Conservation (phyloP, 2,113 vertebrate species). For the Elephas maximus region DNA sequence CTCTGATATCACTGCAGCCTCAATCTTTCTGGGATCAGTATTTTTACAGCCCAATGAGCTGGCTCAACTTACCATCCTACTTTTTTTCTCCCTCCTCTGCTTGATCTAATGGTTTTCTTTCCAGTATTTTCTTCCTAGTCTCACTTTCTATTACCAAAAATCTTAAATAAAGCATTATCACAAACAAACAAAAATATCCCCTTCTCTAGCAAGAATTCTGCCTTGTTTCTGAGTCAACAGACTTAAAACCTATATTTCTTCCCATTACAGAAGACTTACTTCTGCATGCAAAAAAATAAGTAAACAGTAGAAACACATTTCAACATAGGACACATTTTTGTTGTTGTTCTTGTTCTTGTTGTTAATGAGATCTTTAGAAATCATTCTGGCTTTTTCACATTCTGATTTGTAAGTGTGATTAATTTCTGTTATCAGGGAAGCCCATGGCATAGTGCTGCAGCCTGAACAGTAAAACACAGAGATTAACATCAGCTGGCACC, state of each 20-base stretch:
- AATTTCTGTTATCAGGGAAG: background rate
- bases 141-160: background rate
- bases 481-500: background rate
- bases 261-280: background rate
- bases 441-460: background rate
- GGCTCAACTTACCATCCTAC: background rate
- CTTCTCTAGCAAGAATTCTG: background rate
- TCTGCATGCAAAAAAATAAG: background rate
- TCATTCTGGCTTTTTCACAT: background rate
- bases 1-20: background rate
- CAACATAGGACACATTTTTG: background rate
- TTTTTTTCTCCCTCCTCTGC: background rate
- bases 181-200: background rate
- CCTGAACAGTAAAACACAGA: background rate
- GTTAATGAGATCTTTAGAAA: background rate
- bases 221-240: background rate
- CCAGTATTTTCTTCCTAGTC: background rate
- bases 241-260: background rate
- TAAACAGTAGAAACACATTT: background rate
- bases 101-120: background rate
- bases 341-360: background rate
- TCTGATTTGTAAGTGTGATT: background rate
- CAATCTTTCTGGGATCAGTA: rapidly evolving
- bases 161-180: background rate
- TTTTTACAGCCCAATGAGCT: background rate